Base-by-base conservation (phyloP, 2,113 vertebrate genomes). In the Tricholaema leucomelas region DNA sequence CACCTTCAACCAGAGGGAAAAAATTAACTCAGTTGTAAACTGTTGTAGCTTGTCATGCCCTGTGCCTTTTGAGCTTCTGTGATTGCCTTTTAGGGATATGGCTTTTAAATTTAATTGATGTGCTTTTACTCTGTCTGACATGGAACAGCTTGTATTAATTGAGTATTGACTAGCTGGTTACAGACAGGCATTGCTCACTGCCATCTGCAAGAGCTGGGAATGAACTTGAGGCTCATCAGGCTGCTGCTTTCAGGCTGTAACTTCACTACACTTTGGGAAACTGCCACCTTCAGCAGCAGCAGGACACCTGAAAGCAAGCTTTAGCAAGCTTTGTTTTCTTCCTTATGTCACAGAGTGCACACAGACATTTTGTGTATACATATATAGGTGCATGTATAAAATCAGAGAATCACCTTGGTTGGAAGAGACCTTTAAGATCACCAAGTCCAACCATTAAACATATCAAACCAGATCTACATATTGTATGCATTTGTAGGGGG, bases 1-100 rank as follows among this genome's bases (percentile, higher is more conserved):
- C 25, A 52, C 55, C 2, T 4, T 66, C 80, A 92, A 90, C 40
- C 5, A 8, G 72, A 65, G 60, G 12, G 23, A 23, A 72, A 66
- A 70, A 85, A 54, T 31, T 54, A n/a, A 54, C 70, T 54, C 50
- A 66, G 50, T 10, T 61, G 50, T 59, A 88, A 92, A 83, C 35
- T 27, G 23, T 4, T 70, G n/a, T 52, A 59, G 40, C 24, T 73
- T 83, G 55, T 70, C 64, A 38, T 77, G 77, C 64, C 33, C 27
- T 63, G 30, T 77, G 58, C 33, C n/a, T 93, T 88, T 77, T 77
- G 12, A 77, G 31, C 50, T 86, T 80, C 59, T 55, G 30, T 58
- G n/a, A 82, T 70, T 94, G 65, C 64, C 52, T 92, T 90, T 73
- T 66, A 66, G 64, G 77, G 44, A 73, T 56, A n/a, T 19, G 27